phyloP scores from a whole-genome alignment of 2,113 vertebrate species.

The Istiophorus platypterus region DNA sequence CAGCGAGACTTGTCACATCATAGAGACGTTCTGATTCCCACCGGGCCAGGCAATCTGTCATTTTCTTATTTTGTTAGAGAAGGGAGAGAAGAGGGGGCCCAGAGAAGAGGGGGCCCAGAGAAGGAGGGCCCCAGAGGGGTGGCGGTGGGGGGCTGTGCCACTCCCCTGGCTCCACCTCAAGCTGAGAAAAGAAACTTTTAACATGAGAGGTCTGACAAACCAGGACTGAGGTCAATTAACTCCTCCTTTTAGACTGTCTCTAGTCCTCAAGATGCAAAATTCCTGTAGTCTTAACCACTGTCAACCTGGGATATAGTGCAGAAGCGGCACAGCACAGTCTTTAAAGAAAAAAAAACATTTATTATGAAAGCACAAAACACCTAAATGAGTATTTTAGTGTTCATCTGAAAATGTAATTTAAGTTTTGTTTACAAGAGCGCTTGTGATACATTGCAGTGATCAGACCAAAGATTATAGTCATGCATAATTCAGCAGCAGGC shows the following conservation, averaged over 20 bases:
- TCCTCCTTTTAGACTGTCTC: not conserved
- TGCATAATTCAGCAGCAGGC: conserved; percentile 71
- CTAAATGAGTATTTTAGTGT: not conserved
- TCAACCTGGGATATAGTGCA: not conserved
- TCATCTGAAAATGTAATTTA: conserved; percentile 31
- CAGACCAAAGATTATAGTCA: conserved; percentile 29
- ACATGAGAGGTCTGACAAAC: not conserved
- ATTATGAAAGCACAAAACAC: conserved; percentile 5
- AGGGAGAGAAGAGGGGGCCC: too few species aligned
- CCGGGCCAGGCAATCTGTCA: too few species aligned
- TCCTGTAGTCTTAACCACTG: not conserved
- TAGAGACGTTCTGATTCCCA: not conserved
- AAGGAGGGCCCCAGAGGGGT: too few species aligned
- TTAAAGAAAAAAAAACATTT: not conserved
- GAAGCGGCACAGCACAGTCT: not conserved
- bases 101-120: too few species aligned
- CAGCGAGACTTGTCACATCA: not conserved
- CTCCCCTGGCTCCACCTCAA: not conserved
- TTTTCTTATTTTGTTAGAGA: too few species aligned
- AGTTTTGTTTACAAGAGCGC: conserved; percentile 41
- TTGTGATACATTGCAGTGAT: conserved; percentile 42
- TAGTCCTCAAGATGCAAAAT: not conserved
- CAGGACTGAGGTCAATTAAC: not conserved
- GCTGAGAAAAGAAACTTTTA: not conserved
- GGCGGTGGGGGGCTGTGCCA: too few species aligned